phyloP scores from a whole-genome alignment of 2,113 vertebrate species.

The Rousettus leschenaultii region DNA sequence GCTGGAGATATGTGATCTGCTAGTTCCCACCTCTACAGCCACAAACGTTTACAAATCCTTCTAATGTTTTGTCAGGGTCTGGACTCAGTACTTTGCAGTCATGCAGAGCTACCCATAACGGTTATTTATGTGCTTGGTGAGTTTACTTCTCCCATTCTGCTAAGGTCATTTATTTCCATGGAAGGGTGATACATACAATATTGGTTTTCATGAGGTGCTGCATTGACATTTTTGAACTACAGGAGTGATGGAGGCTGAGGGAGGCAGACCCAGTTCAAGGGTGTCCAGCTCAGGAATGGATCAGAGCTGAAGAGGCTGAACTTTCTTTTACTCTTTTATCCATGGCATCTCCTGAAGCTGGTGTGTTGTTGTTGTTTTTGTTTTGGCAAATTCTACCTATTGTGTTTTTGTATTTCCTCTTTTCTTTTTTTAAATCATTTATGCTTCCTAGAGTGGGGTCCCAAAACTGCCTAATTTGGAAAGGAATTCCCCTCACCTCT shows the following conservation, averaged over 20 bases:
- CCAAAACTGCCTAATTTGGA: not conserved
- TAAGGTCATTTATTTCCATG: slow-evolving; percentile 63
- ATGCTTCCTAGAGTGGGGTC: not conserved
- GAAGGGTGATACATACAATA: slow-evolving; percentile 38
- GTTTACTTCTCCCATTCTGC: slow-evolving; percentile 52
- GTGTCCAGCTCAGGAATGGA: not conserved
- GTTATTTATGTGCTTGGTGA: slow-evolving; percentile 60
- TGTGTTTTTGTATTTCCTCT: not conserved
- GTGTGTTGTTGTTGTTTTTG: too few relatives aligned
- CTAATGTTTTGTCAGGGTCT: slow-evolving; percentile 61
- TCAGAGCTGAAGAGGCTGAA: not conserved
- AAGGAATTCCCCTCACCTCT: not conserved
- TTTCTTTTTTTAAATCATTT: not conserved
- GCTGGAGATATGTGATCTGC: not conserved
- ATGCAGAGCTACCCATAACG: slow-evolving; percentile 45
- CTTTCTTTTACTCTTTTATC: not conserved
- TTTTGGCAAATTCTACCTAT: not conserved
- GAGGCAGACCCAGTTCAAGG: not conserved
- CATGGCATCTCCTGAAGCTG: not conserved
- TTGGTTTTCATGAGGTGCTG: slow-evolving; percentile 54
- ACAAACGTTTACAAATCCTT: slow-evolving; percentile 60
- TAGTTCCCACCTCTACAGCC: not conserved
- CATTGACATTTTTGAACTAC: slow-evolving; percentile 30
- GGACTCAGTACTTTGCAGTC: slow-evolving; percentile 44
- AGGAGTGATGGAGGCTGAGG: not conserved